phyloP scores from a whole-genome alignment of 2,113 vertebrate genomes.

The Leucopsar rothschildi region DNA sequence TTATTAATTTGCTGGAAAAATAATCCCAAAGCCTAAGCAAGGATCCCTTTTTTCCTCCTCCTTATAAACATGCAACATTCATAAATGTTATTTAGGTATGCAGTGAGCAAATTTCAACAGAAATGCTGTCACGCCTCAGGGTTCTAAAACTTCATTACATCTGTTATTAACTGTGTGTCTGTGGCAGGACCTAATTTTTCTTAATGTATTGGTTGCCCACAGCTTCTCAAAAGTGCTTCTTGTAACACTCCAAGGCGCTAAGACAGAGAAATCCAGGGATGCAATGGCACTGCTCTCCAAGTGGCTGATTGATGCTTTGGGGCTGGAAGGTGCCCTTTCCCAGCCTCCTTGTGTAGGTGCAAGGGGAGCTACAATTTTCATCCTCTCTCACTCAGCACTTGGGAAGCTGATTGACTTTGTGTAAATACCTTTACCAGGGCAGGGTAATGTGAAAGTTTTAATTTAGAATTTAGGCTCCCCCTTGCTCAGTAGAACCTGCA shows the following conservation, averaged over 20 bases:
- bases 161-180: constrained; percentile 4
- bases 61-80: background rate
- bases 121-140: background rate
- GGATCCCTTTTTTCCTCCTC: background rate
- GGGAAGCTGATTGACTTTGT: background rate
- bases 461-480: background rate
- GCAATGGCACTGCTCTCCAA: background rate
- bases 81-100: background rate
- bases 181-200: constrained; percentile 11
- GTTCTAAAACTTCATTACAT: background rate
- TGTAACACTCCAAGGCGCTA: background rate
- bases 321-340: background rate
- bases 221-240: background rate
- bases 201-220: background rate
- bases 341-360: background rate
- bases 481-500: background rate
- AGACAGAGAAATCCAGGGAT: background rate
- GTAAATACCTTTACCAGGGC: background rate
- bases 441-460: background rate
- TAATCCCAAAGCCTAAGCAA: background rate
- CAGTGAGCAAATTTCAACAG: background rate
- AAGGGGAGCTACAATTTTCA: background rate
- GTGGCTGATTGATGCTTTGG: background rate
- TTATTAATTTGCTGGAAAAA: background rate
- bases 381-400: background rate